phyloP scores from a whole-genome alignment of 2,113 vertebrate species.

The Calyptomena viridis region DNA sequence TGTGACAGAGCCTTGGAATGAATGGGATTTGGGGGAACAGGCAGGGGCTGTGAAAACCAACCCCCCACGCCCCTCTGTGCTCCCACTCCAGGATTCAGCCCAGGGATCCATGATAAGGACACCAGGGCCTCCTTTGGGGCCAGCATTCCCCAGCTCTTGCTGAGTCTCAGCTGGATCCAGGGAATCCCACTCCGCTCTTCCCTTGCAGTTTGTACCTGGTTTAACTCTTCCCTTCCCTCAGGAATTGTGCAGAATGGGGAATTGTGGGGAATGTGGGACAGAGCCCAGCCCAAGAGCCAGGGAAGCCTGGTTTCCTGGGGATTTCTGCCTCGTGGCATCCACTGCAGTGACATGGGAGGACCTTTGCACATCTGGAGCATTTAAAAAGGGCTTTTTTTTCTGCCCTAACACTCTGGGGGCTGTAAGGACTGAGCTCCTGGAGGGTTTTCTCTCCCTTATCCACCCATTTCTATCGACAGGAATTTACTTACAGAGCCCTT shows the following conservation, averaged over 20 bases:
- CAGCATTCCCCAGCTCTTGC: neutral
- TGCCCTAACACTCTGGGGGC: neutral
- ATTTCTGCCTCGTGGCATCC: neutral
- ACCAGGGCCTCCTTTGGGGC: neutral
- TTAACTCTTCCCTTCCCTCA: neutral
- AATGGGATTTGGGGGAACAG: neutral
- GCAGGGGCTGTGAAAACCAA: neutral
- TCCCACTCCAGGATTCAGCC: neutral
- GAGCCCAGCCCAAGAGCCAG: neutral
- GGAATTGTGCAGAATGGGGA: neutral
- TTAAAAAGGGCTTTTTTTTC: neutral
- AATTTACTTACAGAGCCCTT: neutral
- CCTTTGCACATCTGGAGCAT: neutral
- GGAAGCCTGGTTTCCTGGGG: neutral
- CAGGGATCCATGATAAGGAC: neutral
- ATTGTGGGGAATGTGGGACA: neutral
- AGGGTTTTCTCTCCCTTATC: neutral
- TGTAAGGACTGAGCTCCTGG: neutral
- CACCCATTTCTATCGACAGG: neutral
- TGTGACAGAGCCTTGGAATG: neutral
- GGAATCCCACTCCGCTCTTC: rapidly evolving
- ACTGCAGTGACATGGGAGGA: neutral
- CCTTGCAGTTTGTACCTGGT: neutral
- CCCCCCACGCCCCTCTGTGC: neutral
- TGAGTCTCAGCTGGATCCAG: neutral